phyloP scores from a whole-genome alignment of 2,888 invertebrate genomes.

The Caradrina clavipalpis region DNA sequence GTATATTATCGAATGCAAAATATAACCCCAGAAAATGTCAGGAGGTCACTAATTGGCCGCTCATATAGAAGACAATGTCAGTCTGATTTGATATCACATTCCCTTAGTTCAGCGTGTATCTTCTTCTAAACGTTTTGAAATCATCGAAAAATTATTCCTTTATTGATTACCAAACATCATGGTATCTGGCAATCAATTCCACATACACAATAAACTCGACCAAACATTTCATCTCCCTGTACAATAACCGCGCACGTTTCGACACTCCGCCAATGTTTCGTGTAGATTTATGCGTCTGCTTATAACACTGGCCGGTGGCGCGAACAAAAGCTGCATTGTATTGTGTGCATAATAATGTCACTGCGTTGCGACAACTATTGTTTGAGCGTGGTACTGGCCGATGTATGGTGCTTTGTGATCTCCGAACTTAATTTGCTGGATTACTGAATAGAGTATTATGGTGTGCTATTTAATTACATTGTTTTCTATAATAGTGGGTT shows the following conservation, averaged over 20 bases:
- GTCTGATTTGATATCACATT: too few relatives aligned
- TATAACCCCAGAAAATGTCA: too few relatives aligned
- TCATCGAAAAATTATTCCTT: not conserved
- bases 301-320: slow-evolving; percentile 66
- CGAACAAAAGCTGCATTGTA: slow-evolving; percentile 69
- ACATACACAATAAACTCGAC: slow-evolving; percentile 20
- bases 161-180: slow-evolving; percentile 6
- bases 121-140: not conserved
- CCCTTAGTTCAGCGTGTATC: too few relatives aligned
- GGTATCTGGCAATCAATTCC: not conserved
- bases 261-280: slow-evolving; percentile 58
- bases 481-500: not conserved
- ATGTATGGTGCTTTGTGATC: slow-evolving; percentile 28
- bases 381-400: slow-evolving; percentile 38
- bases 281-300: slow-evolving; percentile 68
- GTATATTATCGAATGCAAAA: too few relatives aligned
- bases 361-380: slow-evolving; percentile 62
- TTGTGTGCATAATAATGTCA: slow-evolving; percentile 63
- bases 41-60: too few relatives aligned
- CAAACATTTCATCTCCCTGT: slow-evolving; percentile 10
- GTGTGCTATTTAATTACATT: not conserved
- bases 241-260: slow-evolving; percentile 47
- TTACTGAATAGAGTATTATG: not conserved
- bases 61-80: too few relatives aligned
- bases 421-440: not conserved